Percentiles rank a stretch among this genome's conserved stretches.
phyloP scores from a whole-genome alignment of 1,140 invertebrate species.

The Cydia fagiglandana region DNA sequence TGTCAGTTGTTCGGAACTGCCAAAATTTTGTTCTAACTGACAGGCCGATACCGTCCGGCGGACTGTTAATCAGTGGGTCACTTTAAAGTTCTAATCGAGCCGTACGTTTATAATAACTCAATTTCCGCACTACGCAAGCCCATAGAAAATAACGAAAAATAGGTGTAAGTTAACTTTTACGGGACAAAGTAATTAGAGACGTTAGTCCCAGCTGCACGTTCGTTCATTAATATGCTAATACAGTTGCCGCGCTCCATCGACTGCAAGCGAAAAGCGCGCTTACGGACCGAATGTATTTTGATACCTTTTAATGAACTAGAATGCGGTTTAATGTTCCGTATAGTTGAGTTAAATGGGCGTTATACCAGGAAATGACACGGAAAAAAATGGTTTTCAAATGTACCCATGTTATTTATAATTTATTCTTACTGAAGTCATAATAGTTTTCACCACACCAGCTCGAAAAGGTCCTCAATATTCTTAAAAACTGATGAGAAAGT shows the following conservation, averaged over 20 bases:
- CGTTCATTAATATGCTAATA: slow-evolving; percentile 41
- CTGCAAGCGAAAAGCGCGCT: slow-evolving; percentile 18
- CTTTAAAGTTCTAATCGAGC: too few relatives aligned
- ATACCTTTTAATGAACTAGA: slow-evolving; percentile 23
- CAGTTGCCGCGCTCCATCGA: slow-evolving; percentile 33
- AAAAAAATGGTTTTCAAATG: too few relatives aligned
- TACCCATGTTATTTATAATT: too few relatives aligned
- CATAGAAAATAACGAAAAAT: slow-evolving; percentile 17
- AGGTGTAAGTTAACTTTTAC: slow-evolving; percentile 29
- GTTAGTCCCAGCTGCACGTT: slow-evolving; percentile 34
- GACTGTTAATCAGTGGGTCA: too few relatives aligned
- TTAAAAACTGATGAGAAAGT: too few relatives aligned
- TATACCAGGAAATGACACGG: neutral
- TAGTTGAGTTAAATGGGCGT: neutral
- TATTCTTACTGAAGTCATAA: too few relatives aligned
- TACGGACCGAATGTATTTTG: neutral
- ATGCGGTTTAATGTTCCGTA: neutral
- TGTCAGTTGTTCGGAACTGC: too few relatives aligned
- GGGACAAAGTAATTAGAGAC: slow-evolving; percentile 35
- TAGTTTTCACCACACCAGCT: too few relatives aligned
- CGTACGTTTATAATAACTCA: too few relatives aligned
- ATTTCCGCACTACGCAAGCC: neutral
- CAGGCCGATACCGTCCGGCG: too few relatives aligned
- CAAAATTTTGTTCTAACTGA: too few relatives aligned
- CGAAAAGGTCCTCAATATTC: too few relatives aligned